phyloP scores from a whole-genome alignment of 2,113 vertebrate species.

The Syngnathus typhle region DNA sequence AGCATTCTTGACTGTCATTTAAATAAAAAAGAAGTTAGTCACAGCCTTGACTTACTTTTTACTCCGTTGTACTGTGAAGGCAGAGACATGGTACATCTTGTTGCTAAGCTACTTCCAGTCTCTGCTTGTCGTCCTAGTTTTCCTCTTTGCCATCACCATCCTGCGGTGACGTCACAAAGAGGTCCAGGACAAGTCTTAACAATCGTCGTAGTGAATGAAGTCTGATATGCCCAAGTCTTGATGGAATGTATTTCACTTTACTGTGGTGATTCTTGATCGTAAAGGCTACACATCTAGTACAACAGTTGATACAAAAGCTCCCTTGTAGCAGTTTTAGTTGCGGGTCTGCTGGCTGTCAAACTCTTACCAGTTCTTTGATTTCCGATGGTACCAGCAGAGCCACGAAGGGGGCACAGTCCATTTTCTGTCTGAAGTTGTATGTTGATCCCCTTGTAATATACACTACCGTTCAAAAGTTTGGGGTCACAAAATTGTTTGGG shows the following conservation, averaged over 20 bases:
- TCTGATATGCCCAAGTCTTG: too few species aligned
- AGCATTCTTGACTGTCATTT: neutral
- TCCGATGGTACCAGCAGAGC: neutral
- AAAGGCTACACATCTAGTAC: constrained; percentile 34
- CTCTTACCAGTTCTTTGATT: neutral
- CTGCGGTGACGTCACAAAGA: neutral
- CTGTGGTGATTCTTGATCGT: neutral
- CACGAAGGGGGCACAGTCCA: too few species aligned
- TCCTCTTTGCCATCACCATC: neutral
- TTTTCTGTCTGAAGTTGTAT: too few species aligned
- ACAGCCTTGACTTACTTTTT: neutral
- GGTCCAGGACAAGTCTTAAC: neutral
- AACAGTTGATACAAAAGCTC: constrained; percentile 38
- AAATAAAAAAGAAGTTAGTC: neutral
- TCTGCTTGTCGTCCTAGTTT: neutral
- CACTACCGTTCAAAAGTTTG: too few species aligned
- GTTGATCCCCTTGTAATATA: too few species aligned
- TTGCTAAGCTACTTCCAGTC: neutral
- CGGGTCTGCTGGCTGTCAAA: neutral
- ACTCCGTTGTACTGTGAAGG: neutral
- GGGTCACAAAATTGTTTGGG: too few species aligned
- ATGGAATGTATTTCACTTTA: too few species aligned
- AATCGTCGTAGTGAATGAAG: neutral
- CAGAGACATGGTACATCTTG: neutral
- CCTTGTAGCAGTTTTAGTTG: constrained; percentile 7